Evolutionary conservation across 2,113 vertebrate species (phyloP).

Genomic region (Lepisosteus oculatus): DNA sequence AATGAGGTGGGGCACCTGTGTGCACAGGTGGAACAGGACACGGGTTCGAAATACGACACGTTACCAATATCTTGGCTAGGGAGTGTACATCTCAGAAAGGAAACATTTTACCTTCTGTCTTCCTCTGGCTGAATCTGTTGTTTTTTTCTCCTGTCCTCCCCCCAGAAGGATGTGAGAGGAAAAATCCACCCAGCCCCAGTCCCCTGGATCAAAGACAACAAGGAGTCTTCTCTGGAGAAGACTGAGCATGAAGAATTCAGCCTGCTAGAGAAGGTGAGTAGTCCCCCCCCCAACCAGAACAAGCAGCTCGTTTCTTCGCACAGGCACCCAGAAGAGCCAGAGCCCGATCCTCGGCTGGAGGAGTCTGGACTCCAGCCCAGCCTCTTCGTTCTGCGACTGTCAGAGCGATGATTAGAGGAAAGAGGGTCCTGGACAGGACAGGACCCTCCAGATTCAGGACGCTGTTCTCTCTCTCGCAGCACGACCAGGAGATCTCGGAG

Average conservation of each 20-base stretch:
- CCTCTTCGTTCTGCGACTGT: too few species aligned
- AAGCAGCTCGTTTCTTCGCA: too few species aligned
- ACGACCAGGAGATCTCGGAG: constrained; percentile 60
- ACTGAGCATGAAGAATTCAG: constrained; percentile 45
- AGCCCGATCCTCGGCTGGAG: too few species aligned
- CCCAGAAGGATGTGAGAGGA: constrained; percentile 29
- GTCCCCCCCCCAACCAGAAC: too few species aligned
- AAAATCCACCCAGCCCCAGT: constrained; percentile 50
- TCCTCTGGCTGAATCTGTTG: neutral
- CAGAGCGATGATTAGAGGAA: neutral
- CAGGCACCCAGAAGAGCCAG: too few species aligned
- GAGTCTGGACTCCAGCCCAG: too few species aligned
- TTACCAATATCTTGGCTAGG: too few species aligned
- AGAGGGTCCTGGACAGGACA: too few species aligned
- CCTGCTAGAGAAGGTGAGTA: constrained; percentile 52
- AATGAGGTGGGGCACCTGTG: too few species aligned
- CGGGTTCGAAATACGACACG: too few species aligned
- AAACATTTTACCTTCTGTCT: neutral
- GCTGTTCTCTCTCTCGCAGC: constrained; percentile 40
- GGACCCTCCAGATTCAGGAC: neutral
- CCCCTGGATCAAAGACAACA: constrained; percentile 56
- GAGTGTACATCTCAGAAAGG: too few species aligned
- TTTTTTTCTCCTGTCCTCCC: neutral
- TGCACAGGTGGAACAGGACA: too few species aligned
- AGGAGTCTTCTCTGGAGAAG: constrained; percentile 45